Evolutionary conservation across 1,140 invertebrate species (phyloP).

Genomic region (Phymastichus coffea): DNA sequence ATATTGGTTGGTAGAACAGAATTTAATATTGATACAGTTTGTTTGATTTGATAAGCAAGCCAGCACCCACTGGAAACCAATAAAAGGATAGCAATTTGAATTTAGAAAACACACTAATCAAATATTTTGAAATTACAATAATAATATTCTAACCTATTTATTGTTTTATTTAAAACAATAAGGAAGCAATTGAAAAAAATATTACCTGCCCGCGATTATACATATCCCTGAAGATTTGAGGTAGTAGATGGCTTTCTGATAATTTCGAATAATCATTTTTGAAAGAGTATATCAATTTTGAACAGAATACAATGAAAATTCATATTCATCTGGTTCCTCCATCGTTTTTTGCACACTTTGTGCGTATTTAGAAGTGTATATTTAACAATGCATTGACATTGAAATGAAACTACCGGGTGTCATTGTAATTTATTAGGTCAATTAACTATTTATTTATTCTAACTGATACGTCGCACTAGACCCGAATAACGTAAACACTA

Average conservation of each 20-base stretch:
- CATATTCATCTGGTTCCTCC: not conserved
- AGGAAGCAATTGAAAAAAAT: slow-evolving; percentile 12
- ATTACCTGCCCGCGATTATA: slow-evolving; percentile 42
- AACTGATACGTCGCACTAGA: too few species aligned
- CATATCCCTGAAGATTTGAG: slow-evolving; percentile 45
- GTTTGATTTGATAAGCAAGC: slow-evolving; percentile 48
- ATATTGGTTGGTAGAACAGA: slow-evolving; percentile 44
- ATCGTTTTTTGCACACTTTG: too few species aligned
- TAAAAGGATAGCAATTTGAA: not conserved
- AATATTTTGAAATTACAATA: slow-evolving; percentile 7
- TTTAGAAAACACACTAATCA: slow-evolving; percentile 1
- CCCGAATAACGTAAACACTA: too few species aligned
- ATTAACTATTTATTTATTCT: not conserved
- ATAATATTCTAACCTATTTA: slow-evolving; percentile 9
- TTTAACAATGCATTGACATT: too few species aligned
- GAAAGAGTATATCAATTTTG: not conserved
- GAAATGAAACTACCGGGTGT: too few species aligned
- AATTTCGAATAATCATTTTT: slow-evolving; percentile 27
- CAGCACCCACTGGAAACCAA: slow-evolving; percentile 42
- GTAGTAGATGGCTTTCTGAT: slow-evolving; percentile 38
- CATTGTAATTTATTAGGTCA: too few species aligned
- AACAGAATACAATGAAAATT: not conserved
- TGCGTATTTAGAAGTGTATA: too few species aligned
- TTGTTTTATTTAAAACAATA: slow-evolving; percentile 8
- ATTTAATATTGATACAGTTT: slow-evolving; percentile 41